phyloP scores from a whole-genome alignment of 2,113 vertebrate genomes.

The Colinus virginianus region DNA sequence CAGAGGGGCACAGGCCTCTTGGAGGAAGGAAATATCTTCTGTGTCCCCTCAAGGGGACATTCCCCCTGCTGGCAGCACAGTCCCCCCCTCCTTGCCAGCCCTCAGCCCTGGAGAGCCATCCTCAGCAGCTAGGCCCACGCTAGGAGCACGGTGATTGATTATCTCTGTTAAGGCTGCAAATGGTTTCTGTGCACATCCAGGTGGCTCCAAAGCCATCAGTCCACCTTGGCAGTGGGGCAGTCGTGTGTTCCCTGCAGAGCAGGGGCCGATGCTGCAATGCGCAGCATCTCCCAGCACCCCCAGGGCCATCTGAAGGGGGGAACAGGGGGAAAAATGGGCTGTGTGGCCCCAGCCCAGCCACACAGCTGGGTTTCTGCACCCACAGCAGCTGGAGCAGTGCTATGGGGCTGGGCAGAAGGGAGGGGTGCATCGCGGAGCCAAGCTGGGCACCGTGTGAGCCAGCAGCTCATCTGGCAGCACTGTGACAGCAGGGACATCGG shows the following conservation, averaged over 20 bases:
- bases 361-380: neutral
- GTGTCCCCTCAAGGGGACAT: neutral
- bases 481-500: neutral
- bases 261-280: neutral
- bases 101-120: neutral
- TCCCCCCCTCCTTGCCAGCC: rapidly evolving
- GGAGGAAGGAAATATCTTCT: rapidly evolving
- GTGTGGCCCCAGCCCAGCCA: neutral
- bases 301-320: neutral
- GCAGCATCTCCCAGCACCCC: neutral
- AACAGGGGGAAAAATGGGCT: neutral
- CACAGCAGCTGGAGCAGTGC: neutral
- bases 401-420: neutral
- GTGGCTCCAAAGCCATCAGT: neutral
- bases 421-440: rapidly evolving
- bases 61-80: rapidly evolving
- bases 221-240: rapidly evolving
- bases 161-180: neutral
- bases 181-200: neutral
- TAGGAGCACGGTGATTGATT: conserved; percentile 18
- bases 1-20: neutral
- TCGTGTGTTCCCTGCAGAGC: neutral
- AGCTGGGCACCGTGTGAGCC: neutral
- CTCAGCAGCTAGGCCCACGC: neutral
- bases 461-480: conserved; percentile 46